Conservation (phyloP, 2,888 invertebrate genomes). For the Drosophila yooni region DNA sequence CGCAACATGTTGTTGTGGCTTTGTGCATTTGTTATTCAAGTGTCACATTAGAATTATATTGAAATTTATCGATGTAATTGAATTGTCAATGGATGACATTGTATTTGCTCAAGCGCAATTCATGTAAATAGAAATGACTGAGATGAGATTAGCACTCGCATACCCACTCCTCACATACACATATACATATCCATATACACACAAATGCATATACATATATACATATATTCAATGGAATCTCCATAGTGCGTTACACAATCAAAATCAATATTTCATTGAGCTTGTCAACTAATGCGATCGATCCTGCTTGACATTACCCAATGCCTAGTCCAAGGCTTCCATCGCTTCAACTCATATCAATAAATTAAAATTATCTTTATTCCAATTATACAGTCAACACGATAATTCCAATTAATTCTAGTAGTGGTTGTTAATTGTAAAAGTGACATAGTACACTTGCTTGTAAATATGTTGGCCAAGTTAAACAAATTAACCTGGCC, state of each 20-base stretch:
- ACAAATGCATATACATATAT: background rate
- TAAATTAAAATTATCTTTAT: conserved; percentile 10
- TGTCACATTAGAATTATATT: conserved; percentile 70
- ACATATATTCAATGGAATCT: conserved; percentile 26
- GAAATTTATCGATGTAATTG: conserved; percentile 66
- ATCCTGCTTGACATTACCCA: conserved; percentile 70
- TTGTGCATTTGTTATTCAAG: conserved; percentile 55
- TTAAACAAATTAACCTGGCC: conserved; percentile 1
- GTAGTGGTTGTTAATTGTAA: background rate
- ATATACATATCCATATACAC: background rate
- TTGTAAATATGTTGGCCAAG: background rate
- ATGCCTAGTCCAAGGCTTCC: conserved; percentile 73
- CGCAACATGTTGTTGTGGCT: conserved; percentile 14
- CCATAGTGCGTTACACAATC: conserved; percentile 63
- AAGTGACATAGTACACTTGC: background rate
- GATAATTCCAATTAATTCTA: background rate
- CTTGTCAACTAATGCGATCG: conserved; percentile 52
- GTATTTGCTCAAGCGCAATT: conserved; percentile 66
- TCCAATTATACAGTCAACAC: background rate
- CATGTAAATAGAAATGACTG: conserved; percentile 66
- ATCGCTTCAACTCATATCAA: conserved; percentile 23
- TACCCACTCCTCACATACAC: background rate
- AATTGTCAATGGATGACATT: conserved; percentile 74
- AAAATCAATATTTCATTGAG: conserved; percentile 56
- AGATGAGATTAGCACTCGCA: conserved; percentile 53